Evolutionary conservation across 2,797 vertebrate genomes (phyloP), one percentile per base, ranked within the genome.

Genomic region (Brachyrhaphis roseni): DNA sequence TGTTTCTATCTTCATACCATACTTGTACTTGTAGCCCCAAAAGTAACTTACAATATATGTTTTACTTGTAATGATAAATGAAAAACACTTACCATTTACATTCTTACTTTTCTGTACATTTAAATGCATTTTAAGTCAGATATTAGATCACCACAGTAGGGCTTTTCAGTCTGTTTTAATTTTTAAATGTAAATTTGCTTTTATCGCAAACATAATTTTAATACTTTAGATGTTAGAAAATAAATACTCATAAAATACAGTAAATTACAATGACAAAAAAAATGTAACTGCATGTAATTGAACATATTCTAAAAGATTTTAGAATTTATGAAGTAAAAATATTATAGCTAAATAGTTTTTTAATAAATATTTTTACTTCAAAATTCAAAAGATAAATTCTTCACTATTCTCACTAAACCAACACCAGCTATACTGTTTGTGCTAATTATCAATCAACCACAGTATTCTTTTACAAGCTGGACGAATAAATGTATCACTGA

Each of bases 401-500:
- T 8, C 13, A 66, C 26, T 45, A 1, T 16, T 45, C 11, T 45
- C 43, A 43, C 10, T 71, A n/a, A 7, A 26, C 5, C 10, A 43
- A 43, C 41, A 5, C 64, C 43, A 72, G 26, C 2, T 20, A 51
- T 31, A 11, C 39, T 71, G 18, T 20, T 51, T 72, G 8, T 73
- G 8, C 57, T n/a, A 4, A 72, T 47, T 76, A 62, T 43, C 68
- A 72, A 53, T 55, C 62, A 72, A 36, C 51, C 47, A 59, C 3
- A 45, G 49, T 13, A 23, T 43, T 74, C 43, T 28, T 74, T 23
- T 39, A 46, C 16, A 59, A 76, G 76, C 20, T 7, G 73, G 23
- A 70, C 74, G 72, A 62, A 76, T 64, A 45, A 78, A 83, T 41
- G 75, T 20, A 64, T 15, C 55, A 49, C 31, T 57, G 5, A 36